These are phyloP conservation scores for Ophioninae sp. DNA, from an alignment of 2,888 invertebrate species.

Conservation along the genomic window DNA sequence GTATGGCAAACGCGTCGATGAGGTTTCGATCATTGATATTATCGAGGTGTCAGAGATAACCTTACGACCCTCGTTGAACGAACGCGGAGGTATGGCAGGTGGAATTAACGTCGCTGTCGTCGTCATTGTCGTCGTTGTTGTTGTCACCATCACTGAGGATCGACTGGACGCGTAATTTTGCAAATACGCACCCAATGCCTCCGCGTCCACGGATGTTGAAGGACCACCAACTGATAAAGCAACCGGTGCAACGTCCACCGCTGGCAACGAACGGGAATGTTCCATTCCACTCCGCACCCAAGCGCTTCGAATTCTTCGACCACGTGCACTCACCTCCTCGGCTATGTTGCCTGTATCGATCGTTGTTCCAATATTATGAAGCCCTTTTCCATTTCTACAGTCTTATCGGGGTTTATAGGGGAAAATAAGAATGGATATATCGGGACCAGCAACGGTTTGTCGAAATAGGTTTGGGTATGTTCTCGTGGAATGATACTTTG, in stretches of 20 bases:
- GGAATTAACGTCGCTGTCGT: constrained; percentile 10
- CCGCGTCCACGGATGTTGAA: constrained; percentile 68
- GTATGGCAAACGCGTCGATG: constrained; percentile 51
- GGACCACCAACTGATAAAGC: constrained; percentile 51
- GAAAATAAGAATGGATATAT: too few species aligned
- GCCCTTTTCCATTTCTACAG: too few species aligned
- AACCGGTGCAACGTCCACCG: constrained; percentile 24
- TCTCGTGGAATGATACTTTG: too few species aligned
- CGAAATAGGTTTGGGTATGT: too few species aligned
- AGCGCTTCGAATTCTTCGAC: constrained; percentile 61
- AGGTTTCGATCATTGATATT: constrained; percentile 19
- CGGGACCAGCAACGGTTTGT: too few species aligned
- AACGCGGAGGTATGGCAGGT: constrained; percentile 32
- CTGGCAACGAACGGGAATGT: constrained; percentile 67
- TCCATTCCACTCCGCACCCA: constrained; percentile 66
- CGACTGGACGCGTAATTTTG: constrained; percentile 63
- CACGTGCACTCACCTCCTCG: constrained; percentile 49
- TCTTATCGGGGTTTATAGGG: too few species aligned
- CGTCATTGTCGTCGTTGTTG: constrained; percentile 9
- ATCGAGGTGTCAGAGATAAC: constrained; percentile 11
- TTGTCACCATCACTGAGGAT: constrained; percentile 24
- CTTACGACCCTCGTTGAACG: constrained; percentile 18
- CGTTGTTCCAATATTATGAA: too few species aligned
- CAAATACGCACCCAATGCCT: constrained; percentile 75
- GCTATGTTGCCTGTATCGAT: constrained; percentile 26